Evolutionary conservation across 2,113 vertebrate genomes (phyloP).

Genomic region (Lycaon pictus): DNA sequence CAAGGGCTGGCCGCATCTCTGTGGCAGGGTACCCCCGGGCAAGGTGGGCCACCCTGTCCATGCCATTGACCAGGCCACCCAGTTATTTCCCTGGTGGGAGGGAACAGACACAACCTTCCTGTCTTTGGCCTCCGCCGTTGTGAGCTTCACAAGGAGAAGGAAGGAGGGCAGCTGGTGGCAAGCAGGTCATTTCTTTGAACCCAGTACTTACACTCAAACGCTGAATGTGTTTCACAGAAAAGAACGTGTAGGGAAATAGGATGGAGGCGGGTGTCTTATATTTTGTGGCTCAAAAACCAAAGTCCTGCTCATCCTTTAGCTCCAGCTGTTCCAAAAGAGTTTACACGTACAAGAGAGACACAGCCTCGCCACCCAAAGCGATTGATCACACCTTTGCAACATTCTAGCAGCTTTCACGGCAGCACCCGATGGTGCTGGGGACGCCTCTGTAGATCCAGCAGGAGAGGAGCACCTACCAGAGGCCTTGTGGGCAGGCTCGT

Average conservation of each 20-base stretch:
- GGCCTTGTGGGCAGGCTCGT: background rate
- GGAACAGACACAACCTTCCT: conserved; percentile 72
- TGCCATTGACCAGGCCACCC: background rate
- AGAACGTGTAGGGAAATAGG: conserved; percentile 23
- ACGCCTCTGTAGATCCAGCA: background rate
- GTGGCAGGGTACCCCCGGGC: background rate
- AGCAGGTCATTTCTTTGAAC: conserved; percentile 67
- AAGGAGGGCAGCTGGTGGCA: conserved; percentile 53
- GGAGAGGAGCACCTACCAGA: background rate
- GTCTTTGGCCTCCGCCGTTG: conserved; percentile 21
- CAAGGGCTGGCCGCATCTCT: background rate
- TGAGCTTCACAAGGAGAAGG: fast-evolving
- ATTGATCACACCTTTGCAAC: background rate
- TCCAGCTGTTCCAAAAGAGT: conserved; percentile 26
- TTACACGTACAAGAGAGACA: conserved; percentile 42
- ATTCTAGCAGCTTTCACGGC: conserved; percentile 60
- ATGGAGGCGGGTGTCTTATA: conserved; percentile 52
- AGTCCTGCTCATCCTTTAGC: background rate
- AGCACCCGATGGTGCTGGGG: background rate
- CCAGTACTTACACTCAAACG: background rate
- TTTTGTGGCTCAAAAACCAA: conserved; percentile 60
- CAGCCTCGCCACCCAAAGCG: background rate
- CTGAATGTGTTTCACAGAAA: background rate
- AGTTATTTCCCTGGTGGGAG: background rate
- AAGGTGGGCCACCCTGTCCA: background rate